phyloP scores from a whole-genome alignment of 2,888 invertebrate genomes.

The Drosophila peninsularis region DNA sequence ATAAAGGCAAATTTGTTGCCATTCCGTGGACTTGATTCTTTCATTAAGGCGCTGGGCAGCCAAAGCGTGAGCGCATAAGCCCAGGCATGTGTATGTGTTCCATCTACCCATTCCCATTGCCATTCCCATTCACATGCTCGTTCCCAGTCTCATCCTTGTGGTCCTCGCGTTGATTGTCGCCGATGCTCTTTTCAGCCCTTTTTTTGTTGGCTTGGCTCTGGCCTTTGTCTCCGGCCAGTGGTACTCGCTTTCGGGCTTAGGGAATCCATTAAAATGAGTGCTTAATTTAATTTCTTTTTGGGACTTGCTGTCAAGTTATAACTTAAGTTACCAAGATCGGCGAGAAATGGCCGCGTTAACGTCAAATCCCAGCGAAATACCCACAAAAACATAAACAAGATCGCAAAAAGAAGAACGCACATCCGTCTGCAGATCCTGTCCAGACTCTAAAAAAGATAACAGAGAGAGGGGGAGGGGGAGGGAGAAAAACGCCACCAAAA shows the following conservation, averaged over 20 bases:
- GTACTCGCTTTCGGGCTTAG: conserved; percentile 42
- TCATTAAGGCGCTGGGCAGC: conserved; percentile 43
- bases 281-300: conserved; percentile 65
- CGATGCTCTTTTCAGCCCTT: not conserved
- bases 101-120: not conserved
- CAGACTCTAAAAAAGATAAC: conserved; percentile 34
- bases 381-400: conserved; percentile 19
- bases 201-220: conserved; percentile 19
- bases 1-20: conserved; percentile 73
- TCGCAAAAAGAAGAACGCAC: conserved; percentile 17
- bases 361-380: conserved; percentile 44
- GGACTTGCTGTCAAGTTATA: conserved; percentile 60
- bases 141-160: conserved; percentile 14
- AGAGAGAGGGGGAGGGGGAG: not conserved
- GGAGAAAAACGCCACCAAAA: conserved; percentile 30
- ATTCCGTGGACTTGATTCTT: conserved; percentile 46
- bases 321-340: conserved; percentile 64
- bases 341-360: conserved; percentile 63
- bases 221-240: not conserved
- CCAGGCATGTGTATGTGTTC: not conserved
- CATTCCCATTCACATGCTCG: not conserved
- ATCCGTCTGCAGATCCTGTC: conserved; percentile 28
- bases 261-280: conserved; percentile 77
- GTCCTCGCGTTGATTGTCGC: conserved; percentile 11
- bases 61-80: not conserved